Evolutionary conservation across 35 echinoderm and acorn worm genomes (phyloP).

Genomic region (Ophioderma brevispina): DNA sequence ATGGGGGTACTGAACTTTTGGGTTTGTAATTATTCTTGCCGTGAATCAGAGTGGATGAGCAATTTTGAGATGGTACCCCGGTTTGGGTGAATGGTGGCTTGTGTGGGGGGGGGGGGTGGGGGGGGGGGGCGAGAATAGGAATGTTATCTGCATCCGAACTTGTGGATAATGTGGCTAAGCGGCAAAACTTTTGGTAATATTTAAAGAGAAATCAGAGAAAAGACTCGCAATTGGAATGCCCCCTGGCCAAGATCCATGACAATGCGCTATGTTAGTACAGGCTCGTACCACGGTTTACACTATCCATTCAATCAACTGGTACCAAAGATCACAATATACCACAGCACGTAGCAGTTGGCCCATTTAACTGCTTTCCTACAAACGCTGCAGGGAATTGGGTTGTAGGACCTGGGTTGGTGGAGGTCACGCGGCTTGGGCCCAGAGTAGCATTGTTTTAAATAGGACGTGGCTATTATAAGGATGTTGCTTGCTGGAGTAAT

Average conservation of each 20-base stretch:
- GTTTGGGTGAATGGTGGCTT: not conserved
- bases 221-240: not conserved
- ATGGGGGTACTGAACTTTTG: not conserved
- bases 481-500: not conserved
- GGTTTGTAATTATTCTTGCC: too few relatives aligned
- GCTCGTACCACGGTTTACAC: not conserved
- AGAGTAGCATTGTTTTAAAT: not conserved
- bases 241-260: not conserved
- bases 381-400: not conserved
- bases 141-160: not conserved
- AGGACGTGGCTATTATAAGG: not conserved
- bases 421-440: not conserved
- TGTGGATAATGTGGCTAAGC: not conserved
- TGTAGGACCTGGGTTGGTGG: not conserved
- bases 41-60: not conserved
- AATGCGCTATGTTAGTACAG: not conserved
- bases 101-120: not conserved
- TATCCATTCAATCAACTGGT: not conserved
- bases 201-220: not conserved
- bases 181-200: not conserved
- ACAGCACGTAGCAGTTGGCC: not conserved
- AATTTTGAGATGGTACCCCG: not conserved
- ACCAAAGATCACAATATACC: slow-evolving; percentile 6
- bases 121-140: not conserved
- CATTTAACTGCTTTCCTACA: slow-evolving; percentile 18